Base-by-base conservation (phyloP, 2,113 vertebrate species). In the Anguilla rostrata region DNA sequence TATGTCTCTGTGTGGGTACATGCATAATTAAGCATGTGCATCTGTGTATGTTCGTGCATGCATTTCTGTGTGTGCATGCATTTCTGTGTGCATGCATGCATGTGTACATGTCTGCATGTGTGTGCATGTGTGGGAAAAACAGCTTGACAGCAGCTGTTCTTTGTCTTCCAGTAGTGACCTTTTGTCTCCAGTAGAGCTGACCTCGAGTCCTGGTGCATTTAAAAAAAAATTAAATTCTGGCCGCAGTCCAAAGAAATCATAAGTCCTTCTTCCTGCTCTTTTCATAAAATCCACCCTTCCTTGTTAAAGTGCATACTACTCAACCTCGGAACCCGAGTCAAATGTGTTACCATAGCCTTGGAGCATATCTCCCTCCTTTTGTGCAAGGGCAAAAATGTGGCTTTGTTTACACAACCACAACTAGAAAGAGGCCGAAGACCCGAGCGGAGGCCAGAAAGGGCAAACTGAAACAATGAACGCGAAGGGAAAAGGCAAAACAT, bases 1-100 rank as follows among this genome's bases (percentile, higher is more conserved):
- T 46, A 8, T 46, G 43, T 89, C 79, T 89, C 49, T 87, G 90
- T 86, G 60, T 0, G 88, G 85, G 53, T 63, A 88, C 86, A 87
- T 87, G 78, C 49, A 53, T 9, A 14, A 12, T 9, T 1, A 14
- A 71, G 84, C 85, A 29, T 56, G 20, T 39, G 53, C 15, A 40
- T 11, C 7, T 53, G 49, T 53, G 49, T 53, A 14, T 53, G 49
- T 53, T 6, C 2, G 8, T 53, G 49, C 12, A 14, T 53, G 49
- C 12, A 53, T 14, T 11, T 53, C 8, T 53, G 49, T 53, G 49
- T 53, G 49, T 53, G 49, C 82, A 41, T 20, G 66, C 60, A 86
- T 46, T 46, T 39, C 63, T 34, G 2, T 66, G 60, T 26, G 2
- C 20, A 26, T 66, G 60, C 7, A 20, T 53, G 49, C 12, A 14